Evolutionary conservation across 2,888 invertebrate species (phyloP).

Genomic region (Drosophila hawaiiensis): DNA sequence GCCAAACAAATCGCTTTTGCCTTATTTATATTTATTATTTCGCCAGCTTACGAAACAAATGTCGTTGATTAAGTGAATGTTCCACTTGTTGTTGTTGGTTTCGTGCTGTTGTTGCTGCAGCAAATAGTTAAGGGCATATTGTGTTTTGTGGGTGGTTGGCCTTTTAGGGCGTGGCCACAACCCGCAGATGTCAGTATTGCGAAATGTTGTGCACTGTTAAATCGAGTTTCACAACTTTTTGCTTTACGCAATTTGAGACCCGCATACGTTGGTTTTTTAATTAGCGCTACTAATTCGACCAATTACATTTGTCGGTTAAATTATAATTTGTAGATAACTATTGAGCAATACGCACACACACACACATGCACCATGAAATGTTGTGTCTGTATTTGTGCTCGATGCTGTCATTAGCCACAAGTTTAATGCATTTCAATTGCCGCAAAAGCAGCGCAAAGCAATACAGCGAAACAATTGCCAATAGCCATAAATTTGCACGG

Average conservation of each 20-base stretch:
- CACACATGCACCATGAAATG: not conserved
- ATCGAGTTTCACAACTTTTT: conserved; percentile 16
- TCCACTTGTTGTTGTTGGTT: conserved; percentile 7
- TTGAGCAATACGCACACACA: not conserved
- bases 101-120: not conserved
- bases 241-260: conserved; percentile 44
- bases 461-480: conserved; percentile 24
- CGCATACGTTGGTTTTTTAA: conserved; percentile 63
- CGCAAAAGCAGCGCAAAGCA: not conserved
- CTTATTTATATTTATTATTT: conserved; percentile 63
- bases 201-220: conserved; percentile 17
- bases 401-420: conserved; percentile 36
- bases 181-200: conserved; percentile 24
- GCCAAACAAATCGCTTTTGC: conserved; percentile 62
- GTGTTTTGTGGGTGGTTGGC: conserved; percentile 2
- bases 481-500: conserved; percentile 52
- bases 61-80: conserved; percentile 53
- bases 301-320: conserved; percentile 56
- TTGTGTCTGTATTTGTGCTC: conserved; percentile 3
- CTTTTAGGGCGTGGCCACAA: conserved; percentile 5
- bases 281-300: conserved; percentile 57
- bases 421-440: conserved; percentile 44
- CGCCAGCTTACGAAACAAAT: conserved; percentile 35
- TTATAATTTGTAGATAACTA: conserved; percentile 19
- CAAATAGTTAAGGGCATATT: conserved; percentile 25